A percentile compares a stretch with the other conserved stretches of the same genome.
These are phyloP conservation scores for Chironex yamaguchii DNA, from an alignment of 30 jellyfish, hydroid and myxozoan species.

Conservation along the genomic window DNA sequence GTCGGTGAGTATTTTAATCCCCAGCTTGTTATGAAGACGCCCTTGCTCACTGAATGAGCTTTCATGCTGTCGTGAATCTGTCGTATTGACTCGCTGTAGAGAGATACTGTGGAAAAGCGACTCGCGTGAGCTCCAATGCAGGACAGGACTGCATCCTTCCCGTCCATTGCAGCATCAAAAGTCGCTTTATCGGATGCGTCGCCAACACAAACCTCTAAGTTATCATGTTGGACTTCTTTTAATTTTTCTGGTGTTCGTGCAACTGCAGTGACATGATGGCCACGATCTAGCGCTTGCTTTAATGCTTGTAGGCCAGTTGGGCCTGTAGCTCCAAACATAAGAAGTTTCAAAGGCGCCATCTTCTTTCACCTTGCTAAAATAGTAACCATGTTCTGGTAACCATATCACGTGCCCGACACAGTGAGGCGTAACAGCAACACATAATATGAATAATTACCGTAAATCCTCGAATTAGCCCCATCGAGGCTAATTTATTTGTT, in stretches of 20 bases:
- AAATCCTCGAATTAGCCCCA: too few relatives aligned
- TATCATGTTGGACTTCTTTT: slow-evolving; percentile 44
- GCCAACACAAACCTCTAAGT: slow-evolving; percentile 38
- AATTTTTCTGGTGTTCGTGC: slow-evolving; percentile 60
- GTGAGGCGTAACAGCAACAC: too few relatives aligned
- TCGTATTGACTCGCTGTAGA: slow-evolving; percentile 29
- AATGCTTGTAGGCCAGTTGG: slow-evolving; percentile 33
- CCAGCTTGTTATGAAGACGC: too few relatives aligned
- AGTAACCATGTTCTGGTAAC: too few relatives aligned
- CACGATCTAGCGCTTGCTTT: slow-evolving; percentile 57
- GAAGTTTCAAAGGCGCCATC: slow-evolving; percentile 7
- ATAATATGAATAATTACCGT: too few relatives aligned
- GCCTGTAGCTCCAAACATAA: slow-evolving; percentile 69
- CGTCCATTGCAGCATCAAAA: slow-evolving; percentile 39
- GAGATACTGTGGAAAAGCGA: not conserved
- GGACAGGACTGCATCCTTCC: slow-evolving; percentile 67
- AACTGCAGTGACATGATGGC: slow-evolving; percentile 59
- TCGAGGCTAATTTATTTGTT: too few relatives aligned
- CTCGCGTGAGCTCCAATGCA: slow-evolving; percentile 65
- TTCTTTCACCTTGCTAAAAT: too few relatives aligned
- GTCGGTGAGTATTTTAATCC: too few relatives aligned
- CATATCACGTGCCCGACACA: too few relatives aligned
- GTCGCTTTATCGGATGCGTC: slow-evolving; percentile 47
- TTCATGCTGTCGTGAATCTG: slow-evolving; percentile 63
- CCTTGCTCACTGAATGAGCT: too few relatives aligned